Evolutionary conservation across 23 tunicate species (phyloP).

Genomic region (Trididemnum nubilum): DNA sequence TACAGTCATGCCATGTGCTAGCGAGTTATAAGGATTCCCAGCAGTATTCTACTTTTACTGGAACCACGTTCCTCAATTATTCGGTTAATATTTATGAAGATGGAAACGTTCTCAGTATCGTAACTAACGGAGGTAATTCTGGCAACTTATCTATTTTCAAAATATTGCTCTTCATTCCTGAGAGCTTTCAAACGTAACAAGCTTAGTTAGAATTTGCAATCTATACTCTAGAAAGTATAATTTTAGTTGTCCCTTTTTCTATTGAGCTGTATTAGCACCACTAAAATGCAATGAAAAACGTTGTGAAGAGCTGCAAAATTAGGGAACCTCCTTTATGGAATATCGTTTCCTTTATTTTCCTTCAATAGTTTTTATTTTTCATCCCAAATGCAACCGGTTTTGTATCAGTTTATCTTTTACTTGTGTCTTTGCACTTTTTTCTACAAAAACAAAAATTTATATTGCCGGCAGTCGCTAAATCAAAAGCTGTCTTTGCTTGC

Average conservation of each 20-base stretch:
- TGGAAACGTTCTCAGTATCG: constrained; percentile 78
- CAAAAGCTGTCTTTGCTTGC: too few species aligned
- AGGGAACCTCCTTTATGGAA: too few species aligned
- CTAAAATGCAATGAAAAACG: too few species aligned
- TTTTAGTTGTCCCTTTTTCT: too few species aligned
- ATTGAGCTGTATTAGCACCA: too few species aligned
- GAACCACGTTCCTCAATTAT: constrained; percentile 66
- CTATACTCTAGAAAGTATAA: neutral
- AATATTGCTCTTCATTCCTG: neutral
- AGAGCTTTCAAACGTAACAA: too few species aligned
- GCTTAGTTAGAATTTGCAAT: neutral
- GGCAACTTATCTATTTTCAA: neutral
- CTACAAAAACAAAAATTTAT: too few species aligned
- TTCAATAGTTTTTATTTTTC: neutral
- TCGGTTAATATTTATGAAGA: constrained; percentile 93
- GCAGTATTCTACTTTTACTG: constrained; percentile 56
- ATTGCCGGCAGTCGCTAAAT: too few species aligned
- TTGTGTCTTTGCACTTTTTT: too few species aligned
- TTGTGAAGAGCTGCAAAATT: too few species aligned
- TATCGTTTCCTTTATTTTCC: neutral
- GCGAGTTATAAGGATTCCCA: constrained; percentile 72
- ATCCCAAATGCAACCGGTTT: too few species aligned
- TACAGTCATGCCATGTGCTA: constrained; percentile 62
- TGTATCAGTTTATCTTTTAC: too few species aligned
- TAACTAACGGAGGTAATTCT: constrained; percentile 80